Percentiles rank a stretch among this genome's conserved stretches.
phyloP scores from a whole-genome alignment of 2,113 vertebrate species.

The Eonycteris spelaea region DNA sequence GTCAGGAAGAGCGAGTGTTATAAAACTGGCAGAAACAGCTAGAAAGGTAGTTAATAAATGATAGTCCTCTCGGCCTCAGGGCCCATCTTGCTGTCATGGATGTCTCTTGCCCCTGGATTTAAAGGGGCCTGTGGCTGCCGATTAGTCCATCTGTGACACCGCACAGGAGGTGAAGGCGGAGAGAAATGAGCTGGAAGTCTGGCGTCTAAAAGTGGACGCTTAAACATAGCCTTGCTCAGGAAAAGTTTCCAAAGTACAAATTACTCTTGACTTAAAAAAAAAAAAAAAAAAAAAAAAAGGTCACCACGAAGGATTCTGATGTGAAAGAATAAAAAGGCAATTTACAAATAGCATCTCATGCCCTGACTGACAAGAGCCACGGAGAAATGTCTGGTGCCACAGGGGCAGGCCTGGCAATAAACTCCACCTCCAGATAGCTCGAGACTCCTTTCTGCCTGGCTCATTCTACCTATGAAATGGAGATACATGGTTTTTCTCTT shows the following conservation, averaged over 20 bases:
- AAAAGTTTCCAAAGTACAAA: slow-evolving; percentile 54
- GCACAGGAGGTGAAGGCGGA: neutral
- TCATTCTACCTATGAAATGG: neutral
- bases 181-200: neutral
- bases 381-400: neutral
- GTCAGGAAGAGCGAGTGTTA: neutral
- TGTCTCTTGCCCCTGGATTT: neutral
- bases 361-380: neutral
- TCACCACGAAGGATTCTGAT: neutral
- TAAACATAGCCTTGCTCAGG: slow-evolving; percentile 41
- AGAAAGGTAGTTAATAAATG: neutral
- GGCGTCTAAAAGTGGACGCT: slow-evolving; percentile 54
- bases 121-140: neutral
- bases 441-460: neutral
- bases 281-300: neutral
- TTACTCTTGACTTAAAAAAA: slow-evolving; percentile 39
- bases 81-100: neutral
- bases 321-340: neutral
- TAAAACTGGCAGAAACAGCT: neutral
- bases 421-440: neutral
- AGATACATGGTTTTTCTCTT: neutral
- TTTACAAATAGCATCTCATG: neutral
- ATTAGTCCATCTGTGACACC: neutral
- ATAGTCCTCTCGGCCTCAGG: neutral
- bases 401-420: neutral